These are phyloP conservation scores for Microcebus tavaratra DNA, from an alignment of 2,113 vertebrate genomes.

Conservation along the genomic window DNA sequence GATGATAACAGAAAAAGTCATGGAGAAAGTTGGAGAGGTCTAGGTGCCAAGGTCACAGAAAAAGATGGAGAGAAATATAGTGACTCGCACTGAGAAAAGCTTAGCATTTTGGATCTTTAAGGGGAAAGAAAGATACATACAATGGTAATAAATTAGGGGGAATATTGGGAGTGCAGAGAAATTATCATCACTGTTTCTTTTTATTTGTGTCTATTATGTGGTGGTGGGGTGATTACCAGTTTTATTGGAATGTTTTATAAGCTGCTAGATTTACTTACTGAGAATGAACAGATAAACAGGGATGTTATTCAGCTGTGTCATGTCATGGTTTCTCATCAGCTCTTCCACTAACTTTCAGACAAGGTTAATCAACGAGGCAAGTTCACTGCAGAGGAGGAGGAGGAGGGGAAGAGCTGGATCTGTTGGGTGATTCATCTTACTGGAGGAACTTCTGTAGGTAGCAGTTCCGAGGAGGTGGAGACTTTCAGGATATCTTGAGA, in stretches of 20 bases:
- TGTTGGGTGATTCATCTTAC: neutral
- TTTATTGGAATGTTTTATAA: constrained; percentile 77
- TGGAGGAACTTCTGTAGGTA: neutral
- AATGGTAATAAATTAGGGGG: constrained; percentile 53
- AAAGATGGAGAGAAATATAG: neutral
- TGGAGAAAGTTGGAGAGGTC: neutral
- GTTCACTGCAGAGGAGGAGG: neutral
- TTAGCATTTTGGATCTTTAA: constrained; percentile 60
- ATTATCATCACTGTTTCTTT: constrained; percentile 59
- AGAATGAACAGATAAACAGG: constrained; percentile 67
- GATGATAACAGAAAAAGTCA: neutral
- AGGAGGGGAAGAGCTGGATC: neutral
- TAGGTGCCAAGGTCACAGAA: neutral
- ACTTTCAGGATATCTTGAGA: neutral
- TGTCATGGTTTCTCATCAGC: constrained; percentile 22
- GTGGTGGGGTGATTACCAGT: constrained; percentile 64
- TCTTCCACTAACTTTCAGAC: constrained; percentile 57
- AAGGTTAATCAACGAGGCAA: constrained; percentile 49
- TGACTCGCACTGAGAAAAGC: neutral
- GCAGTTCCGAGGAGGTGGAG: neutral
- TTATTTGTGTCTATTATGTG: constrained; percentile 73
- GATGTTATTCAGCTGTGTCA: constrained; percentile 53
- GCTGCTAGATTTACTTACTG: constrained; percentile 71
- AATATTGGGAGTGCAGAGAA: constrained; percentile 61
- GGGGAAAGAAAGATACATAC: neutral